Evolutionary conservation across 2,113 vertebrate genomes (phyloP).

Genomic region (Pelodiscus sinensis): DNA sequence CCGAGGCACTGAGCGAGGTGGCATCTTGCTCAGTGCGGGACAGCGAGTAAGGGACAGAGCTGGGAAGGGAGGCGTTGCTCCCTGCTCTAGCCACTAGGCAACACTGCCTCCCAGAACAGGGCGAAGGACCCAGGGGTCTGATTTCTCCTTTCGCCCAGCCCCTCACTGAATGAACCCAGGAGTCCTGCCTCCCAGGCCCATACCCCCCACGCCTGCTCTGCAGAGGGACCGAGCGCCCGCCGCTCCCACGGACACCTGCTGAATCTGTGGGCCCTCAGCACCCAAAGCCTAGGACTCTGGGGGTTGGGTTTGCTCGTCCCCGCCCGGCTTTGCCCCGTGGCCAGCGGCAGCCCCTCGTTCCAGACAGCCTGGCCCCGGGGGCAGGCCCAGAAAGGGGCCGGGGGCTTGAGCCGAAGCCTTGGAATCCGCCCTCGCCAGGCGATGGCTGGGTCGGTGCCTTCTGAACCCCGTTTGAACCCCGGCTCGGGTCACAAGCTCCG

Average conservation of each 20-base stretch:
- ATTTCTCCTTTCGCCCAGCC: too few relatives aligned
- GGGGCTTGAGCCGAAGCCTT: too few relatives aligned
- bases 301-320: not conserved
- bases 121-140: too few relatives aligned
- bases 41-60: not conserved
- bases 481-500: not conserved
- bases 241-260: not conserved
- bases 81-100: not conserved
- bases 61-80: not conserved
- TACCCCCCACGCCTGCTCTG: too few relatives aligned
- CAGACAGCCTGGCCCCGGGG: not conserved
- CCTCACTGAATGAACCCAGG: not conserved
- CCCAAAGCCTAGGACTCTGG: not conserved
- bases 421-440: fast-evolving
- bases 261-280: not conserved
- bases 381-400: not conserved
- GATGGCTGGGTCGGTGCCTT: fast-evolving
- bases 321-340: not conserved
- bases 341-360: too few relatives aligned
- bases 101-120: not conserved
- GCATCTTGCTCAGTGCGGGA: not conserved
- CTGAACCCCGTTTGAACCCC: fast-evolving
- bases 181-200: not conserved
- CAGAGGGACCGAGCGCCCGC: not conserved
- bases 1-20: not conserved